Base-by-base conservation (phyloP, 2,888 invertebrate genomes). In the Lymantria dispar region DNA sequence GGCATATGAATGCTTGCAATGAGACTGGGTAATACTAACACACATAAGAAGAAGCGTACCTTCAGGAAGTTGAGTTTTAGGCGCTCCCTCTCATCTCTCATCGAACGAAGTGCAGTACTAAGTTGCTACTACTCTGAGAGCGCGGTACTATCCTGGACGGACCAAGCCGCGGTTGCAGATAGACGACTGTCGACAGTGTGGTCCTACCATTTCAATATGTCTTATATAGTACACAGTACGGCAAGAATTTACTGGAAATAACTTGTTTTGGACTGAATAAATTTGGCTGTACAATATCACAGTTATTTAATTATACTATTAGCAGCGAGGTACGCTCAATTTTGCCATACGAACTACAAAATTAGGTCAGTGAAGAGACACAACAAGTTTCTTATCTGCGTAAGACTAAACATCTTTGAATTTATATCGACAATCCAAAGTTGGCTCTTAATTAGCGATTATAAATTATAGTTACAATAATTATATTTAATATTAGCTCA, bases 291-390 rank as follows among this genome's bases (percentile, higher is more conserved):
- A 22, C 22, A 43, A 48, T 37, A 43, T 36, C 43, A 50, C 43
- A 13, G 46, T 51, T 51, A 31, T 8, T 52, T 48, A 41, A 46
- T 54, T 42, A 43, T 44, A 12, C 36, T 40, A 41, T 45, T 54
- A 45, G 31, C 12, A 62, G 64, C 54, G 67, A 72, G 68, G 72
- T 64, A 60, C 56, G 58, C 48, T 48, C 45, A 41, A 51, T 58
- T 48, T 48, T 47, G 42, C 47, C 14, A 50, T 40, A 41, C 22
- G 22, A 22, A 22, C 60, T 62, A 58, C 45, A 56, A 68, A 78
- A 75, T 63, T 74, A 61, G 78, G 78, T 76, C 79, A 74, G 45
- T 60, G 52, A 64, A 68, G 70, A 72, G 69, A 70, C 74, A 69
- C 63, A 54, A 47, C 50, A 47, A 52, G 64, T 71, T 71, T 68